These are phyloP conservation scores for Mechanitis mazaeus DNA, from an alignment of 2,888 invertebrate species.

Conservation along the genomic window DNA sequence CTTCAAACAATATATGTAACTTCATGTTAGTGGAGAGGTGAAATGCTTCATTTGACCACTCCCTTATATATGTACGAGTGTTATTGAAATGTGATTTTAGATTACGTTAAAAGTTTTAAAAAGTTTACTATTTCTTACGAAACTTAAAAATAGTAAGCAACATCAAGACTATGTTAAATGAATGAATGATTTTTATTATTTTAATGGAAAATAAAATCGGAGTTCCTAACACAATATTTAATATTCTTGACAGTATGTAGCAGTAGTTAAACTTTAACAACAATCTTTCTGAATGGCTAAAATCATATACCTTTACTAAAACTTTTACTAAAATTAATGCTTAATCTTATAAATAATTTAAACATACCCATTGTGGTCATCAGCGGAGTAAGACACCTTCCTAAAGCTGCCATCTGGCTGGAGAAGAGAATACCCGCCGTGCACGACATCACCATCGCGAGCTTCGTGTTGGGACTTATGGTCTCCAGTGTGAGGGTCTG, in stretches of 20 bases:
- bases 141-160: conserved; percentile 43
- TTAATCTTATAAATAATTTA: not conserved
- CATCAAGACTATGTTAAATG: conserved; percentile 35
- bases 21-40: conserved; percentile 38
- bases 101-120: conserved; percentile 33
- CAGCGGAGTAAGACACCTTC: conserved; percentile 78
- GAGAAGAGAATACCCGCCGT: conserved; percentile 79
- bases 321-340: conserved; percentile 10
- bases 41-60: conserved; percentile 55
- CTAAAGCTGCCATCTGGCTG: conserved; percentile 79
- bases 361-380: conserved; percentile 74
- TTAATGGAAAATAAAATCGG: too few relatives aligned
- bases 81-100: conserved; percentile 58
- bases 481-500: conserved; percentile 78
- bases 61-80: conserved; percentile 52
- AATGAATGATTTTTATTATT: not conserved
- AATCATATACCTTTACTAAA: not conserved
- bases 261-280: too few relatives aligned
- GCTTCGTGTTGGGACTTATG: conserved; percentile 78
- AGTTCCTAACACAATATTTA: too few relatives aligned
- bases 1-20: too few relatives aligned
- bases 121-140: conserved; percentile 32
- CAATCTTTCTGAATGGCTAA: too few relatives aligned
- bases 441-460: conserved; percentile 79
- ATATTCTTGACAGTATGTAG: too few relatives aligned